phyloP scores from a whole-genome alignment of 2,113 vertebrate genomes.

The Pelecanus crispus region DNA sequence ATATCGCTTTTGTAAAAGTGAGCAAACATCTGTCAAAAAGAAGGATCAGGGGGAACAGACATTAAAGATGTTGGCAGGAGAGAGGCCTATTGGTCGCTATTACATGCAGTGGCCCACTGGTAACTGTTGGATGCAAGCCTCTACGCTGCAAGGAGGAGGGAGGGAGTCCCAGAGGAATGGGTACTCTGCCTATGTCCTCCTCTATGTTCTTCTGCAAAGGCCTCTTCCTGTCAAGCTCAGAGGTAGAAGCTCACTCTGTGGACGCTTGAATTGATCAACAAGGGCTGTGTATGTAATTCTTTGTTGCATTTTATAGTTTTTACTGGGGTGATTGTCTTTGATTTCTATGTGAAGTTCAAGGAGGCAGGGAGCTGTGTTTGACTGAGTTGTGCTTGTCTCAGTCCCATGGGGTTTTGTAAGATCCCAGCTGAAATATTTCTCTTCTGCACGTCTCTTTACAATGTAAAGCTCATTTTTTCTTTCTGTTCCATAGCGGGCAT shows the following conservation, averaged over 20 bases:
- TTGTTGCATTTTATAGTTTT: background rate
- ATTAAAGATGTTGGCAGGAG: background rate
- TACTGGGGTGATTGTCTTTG: background rate
- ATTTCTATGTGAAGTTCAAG: background rate
- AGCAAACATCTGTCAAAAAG: background rate
- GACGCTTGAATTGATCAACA: background rate
- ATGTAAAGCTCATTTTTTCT: background rate
- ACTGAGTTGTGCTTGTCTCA: background rate
- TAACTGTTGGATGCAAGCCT: background rate
- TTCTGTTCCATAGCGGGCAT: background rate
- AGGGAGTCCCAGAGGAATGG: background rate
- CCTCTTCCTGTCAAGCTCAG: background rate
- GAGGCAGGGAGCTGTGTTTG: background rate
- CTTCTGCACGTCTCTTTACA: background rate
- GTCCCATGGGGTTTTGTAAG: background rate
- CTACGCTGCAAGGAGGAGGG: background rate
- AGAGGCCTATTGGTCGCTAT: background rate
- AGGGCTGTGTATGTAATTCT: background rate
- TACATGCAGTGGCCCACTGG: too few species aligned
- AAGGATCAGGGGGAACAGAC: rapidly evolving
- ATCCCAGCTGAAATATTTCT: background rate
- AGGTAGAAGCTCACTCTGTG: background rate
- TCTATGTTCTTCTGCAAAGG: background rate
- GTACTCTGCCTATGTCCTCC: background rate
- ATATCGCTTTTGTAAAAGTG: rapidly evolving